These are phyloP conservation scores for Cremastinae sp. DNA, from an alignment of 2,888 invertebrate genomes.

Conservation along the genomic window DNA sequence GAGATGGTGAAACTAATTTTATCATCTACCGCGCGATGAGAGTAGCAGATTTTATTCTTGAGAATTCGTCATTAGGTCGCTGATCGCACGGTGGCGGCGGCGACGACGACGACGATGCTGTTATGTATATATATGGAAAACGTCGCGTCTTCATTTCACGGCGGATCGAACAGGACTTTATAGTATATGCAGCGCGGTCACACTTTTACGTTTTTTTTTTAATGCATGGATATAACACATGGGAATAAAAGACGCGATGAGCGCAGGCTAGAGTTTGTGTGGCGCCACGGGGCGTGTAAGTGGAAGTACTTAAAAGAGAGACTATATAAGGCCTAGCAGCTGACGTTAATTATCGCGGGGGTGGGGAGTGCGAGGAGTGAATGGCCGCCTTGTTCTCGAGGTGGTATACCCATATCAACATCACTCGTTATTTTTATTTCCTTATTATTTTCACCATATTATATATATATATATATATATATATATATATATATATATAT, in stretches of 20 bases:
- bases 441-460: slow-evolving; percentile 46
- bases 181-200: slow-evolving; percentile 48
- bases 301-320: slow-evolving; percentile 71
- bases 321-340: slow-evolving; percentile 73
- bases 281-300: slow-evolving; percentile 72
- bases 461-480: no score
- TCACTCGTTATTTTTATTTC: slow-evolving; percentile 54
- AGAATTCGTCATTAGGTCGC: slow-evolving; percentile 22
- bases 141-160: no score
- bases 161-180: slow-evolving; percentile 37
- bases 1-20: slow-evolving; percentile 42
- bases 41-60: slow-evolving; percentile 28
- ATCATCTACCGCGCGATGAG: no score
- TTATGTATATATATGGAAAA: no score
- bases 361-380: slow-evolving; percentile 74
- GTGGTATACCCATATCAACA: slow-evolving; percentile 71
- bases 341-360: slow-evolving; percentile 79
- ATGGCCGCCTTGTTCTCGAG: slow-evolving; percentile 77
- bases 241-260: slow-evolving; percentile 59
- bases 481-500: no score
- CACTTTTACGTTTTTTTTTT: slow-evolving; percentile 52
- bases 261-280: slow-evolving; percentile 53
- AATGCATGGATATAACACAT: slow-evolving; percentile 58
- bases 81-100: no score
- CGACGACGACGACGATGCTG: no score